Percentiles rank a stretch among this genome's conserved stretches.
Evolutionary conservation across 1,140 invertebrate species (phyloP).

Genomic region (Zaprionus ornatus): DNA sequence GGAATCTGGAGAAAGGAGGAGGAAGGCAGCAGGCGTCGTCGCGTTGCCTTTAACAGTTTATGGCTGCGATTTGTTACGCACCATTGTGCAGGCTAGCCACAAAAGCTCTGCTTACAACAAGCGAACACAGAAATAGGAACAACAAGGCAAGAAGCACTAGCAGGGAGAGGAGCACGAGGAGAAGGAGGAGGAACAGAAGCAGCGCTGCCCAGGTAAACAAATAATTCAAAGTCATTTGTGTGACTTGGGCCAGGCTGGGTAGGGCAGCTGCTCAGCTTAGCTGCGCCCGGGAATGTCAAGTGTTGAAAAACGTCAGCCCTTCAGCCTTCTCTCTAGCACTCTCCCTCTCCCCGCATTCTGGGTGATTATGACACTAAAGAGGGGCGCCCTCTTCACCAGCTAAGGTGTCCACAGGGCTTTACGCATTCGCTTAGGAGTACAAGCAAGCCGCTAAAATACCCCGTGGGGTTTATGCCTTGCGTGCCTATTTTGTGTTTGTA

Average conservation of each 20-base stretch:
- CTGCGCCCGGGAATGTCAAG: slow-evolving; percentile 39
- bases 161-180: neutral
- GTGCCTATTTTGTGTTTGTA: too few relatives aligned
- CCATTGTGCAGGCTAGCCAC: slow-evolving; percentile 71
- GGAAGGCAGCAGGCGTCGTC: slow-evolving; percentile 40
- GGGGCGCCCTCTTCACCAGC: slow-evolving; percentile 39
- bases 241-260: slow-evolving; percentile 47
- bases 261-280: slow-evolving; percentile 59
- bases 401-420: slow-evolving; percentile 48
- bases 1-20: neutral
- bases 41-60: slow-evolving; percentile 67
- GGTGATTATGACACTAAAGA: slow-evolving; percentile 79
- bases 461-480: neutral
- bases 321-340: neutral
- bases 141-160: slow-evolving; percentile 28
- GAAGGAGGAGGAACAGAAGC: slow-evolving; percentile 15
- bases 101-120: slow-evolving; percentile 48
- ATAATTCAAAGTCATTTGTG: slow-evolving; percentile 81
- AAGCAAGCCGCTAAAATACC: slow-evolving; percentile 7
- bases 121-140: neutral
- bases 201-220: slow-evolving; percentile 64
- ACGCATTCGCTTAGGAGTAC: slow-evolving; percentile 33
- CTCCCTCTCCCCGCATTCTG: slow-evolving; percentile 23
- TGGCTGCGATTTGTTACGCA: slow-evolving; percentile 80
- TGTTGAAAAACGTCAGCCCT: slow-evolving; percentile 51